These are phyloP conservation scores for Lophius piscatorius DNA, from an alignment of 2,113 vertebrate genomes.

Conservation along the genomic window DNA sequence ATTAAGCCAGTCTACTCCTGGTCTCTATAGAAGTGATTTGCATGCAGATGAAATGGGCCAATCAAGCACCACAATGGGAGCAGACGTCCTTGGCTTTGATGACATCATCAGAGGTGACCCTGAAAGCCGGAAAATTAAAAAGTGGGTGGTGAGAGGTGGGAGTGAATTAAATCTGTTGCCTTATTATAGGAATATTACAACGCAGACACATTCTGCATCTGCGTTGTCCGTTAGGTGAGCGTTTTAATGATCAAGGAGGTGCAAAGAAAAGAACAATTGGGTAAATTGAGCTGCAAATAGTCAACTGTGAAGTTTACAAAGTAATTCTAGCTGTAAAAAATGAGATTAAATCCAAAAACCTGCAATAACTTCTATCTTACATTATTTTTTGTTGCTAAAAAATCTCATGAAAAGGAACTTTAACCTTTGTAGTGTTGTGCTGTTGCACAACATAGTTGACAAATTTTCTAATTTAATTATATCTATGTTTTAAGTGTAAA, in stretches of 20 bases:
- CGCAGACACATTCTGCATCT: constrained; percentile 1
- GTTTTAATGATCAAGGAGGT: too few relatives aligned
- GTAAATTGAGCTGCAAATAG: too few relatives aligned
- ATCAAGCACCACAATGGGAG: constrained; percentile 54
- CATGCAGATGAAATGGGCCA: constrained; percentile 62
- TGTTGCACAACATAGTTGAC: too few relatives aligned
- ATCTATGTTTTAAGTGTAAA: too few relatives aligned
- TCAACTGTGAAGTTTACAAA: too few relatives aligned
- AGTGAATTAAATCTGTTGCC: constrained; percentile 21
- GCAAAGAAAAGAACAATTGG: neutral
- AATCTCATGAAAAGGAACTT: too few relatives aligned
- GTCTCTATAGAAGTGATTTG: constrained; percentile 59
- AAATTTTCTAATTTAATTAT: too few relatives aligned
- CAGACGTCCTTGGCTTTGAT: constrained; percentile 65
- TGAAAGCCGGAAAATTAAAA: constrained; percentile 51
- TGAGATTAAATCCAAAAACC: neutral
- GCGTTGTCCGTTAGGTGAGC: neutral
- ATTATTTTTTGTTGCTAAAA: too few relatives aligned
- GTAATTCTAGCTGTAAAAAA: neutral
- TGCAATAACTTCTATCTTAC: neutral
- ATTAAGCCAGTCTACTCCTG: constrained; percentile 62
- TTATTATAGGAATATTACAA: constrained; percentile 16
- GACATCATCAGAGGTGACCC: constrained; percentile 71
- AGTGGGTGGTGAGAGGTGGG: constrained; percentile 20
- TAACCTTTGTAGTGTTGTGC: too few relatives aligned